Evolutionary conservation across 2,113 vertebrate genomes (phyloP).

Genomic region (Pungitius pungitius): DNA sequence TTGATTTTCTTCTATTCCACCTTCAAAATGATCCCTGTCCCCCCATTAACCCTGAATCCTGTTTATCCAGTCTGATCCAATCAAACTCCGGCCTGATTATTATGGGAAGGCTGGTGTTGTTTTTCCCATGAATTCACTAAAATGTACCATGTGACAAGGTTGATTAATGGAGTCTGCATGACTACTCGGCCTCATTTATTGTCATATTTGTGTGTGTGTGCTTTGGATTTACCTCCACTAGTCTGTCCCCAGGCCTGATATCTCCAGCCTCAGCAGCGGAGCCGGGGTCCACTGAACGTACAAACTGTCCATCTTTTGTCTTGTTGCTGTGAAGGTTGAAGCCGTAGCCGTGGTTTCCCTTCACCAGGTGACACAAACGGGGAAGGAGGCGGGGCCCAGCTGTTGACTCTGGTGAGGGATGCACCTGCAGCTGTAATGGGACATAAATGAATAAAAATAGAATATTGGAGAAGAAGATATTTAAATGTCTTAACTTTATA

Average conservation of each 20-base stretch:
- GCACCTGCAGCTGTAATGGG: constrained; percentile 53
- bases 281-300: constrained; percentile 88
- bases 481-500: background rate
- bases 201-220: background rate
- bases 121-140: background rate
- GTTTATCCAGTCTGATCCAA: constrained; percentile 49
- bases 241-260: constrained; percentile 86
- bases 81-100: constrained; percentile 21
- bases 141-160: background rate
- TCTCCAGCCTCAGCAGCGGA: constrained; percentile 86
- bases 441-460: background rate
- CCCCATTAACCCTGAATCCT: constrained; percentile 9
- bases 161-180: background rate
- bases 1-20: constrained; percentile 8
- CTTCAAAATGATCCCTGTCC: constrained; percentile 9
- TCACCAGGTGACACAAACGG: constrained; percentile 88
- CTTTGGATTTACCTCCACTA: constrained; percentile 86
- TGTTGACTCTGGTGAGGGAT: constrained; percentile 73
- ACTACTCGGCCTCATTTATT: background rate
- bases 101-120: background rate
- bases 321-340: constrained; percentile 96
- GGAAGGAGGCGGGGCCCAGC: constrained; percentile 84
- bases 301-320: constrained; percentile 87
- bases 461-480: background rate
- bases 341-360: constrained; percentile 87